Evolutionary conservation across 92 coral and sea anemone species (phyloP), one percentile per base, ranked within the genome.

Genomic region (Scolanthus callimorphus): DNA sequence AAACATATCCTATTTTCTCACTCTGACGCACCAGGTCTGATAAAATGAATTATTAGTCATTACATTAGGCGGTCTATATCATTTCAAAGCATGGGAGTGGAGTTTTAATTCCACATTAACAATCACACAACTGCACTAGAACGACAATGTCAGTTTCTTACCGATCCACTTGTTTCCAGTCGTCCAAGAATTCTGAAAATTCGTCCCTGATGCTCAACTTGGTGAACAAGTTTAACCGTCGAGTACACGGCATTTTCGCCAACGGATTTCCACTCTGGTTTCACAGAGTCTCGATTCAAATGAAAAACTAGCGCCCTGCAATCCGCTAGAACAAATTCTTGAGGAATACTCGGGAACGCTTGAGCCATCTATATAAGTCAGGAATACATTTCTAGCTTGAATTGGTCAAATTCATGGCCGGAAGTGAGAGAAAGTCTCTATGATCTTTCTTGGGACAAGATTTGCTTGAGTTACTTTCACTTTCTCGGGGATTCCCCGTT

Each of bases 111-210:
- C n/a, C n/a, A n/a, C n/a, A n/a, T n/a, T n/a, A n/a, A n/a, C n/a
- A n/a, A n/a, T n/a, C n/a, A n/a, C n/a, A n/a, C n/a, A n/a, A n/a
- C n/a, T n/a, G n/a, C n/a, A n/a, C n/a, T n/a, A n/a, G n/a, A n/a
- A n/a, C 41, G 8, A 34, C 15, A 34, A 15, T 34, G 15, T 34
- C 41, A 34, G 15, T 34, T 47, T 37, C 88, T 80, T 65, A 85
- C 94, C 84, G 39, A 30, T 75, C 84, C 84, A 17, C 63, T 57
- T 0, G 53, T 49, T 62, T 76, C 85, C 19, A 81, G 65, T 6
- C 70, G 66, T 4, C 79, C 95, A 2, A 59, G 34, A 4, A 86
- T 47, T 59, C 72, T 59, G 65, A 66, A 81, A 24, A 20, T 0
- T 3, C 53, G 30, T 1, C 50, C 49, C 27, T 52, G 29, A 25